Evolutionary conservation across 2,113 vertebrate genomes (phyloP), one percentile per base, ranked within the genome.

Genomic region (Myotis davidii): DNA sequence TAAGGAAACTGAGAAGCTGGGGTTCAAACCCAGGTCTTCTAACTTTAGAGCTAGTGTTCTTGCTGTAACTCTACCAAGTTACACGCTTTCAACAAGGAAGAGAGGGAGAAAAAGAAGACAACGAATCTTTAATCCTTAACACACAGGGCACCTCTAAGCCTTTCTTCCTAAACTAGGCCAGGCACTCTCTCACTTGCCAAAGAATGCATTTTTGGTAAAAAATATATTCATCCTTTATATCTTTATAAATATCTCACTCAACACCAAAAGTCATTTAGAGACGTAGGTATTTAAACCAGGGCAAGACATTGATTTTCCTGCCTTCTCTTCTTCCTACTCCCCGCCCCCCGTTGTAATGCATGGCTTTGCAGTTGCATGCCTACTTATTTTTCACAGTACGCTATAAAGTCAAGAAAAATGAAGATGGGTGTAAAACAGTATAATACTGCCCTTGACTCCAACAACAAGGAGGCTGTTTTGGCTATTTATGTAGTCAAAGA

Each of bases 181-280:
- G 8, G 12, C 2, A 29, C 29, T 56, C 11, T 93, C 20, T 94
- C 48, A 42, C 48, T 79, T 67, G 61, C 34, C 64, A 81, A 95
- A 93, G 11, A 70, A 70, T 9, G 29, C 11, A 42, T 61, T 94
- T 45, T 83, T 34, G 69, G 27, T 77, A 61, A 20, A 54, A 54
- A 20, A 54, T 18, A 23, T 61, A 61, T 54, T 10, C 48, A 74
- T 34, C 16, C 21, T 91, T 85, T 93, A 3, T 48, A n/a, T 59
- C 50, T 94, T 95, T 86, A 92, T 42, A 85, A 84, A 87, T 52
- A 85, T 77, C 45, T 64, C 83, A 42, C 25, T 50, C 12, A n/a
- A 37, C n/a, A 67, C 3, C 27, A 25, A 45, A 76, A 85, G 13
- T 34, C 50, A 74, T 21, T 37, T 56, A 93, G 81, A 8, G 34